Conservation (phyloP, 1,140 invertebrate species). For the Pseudomyrmex flavicornis region DNA sequence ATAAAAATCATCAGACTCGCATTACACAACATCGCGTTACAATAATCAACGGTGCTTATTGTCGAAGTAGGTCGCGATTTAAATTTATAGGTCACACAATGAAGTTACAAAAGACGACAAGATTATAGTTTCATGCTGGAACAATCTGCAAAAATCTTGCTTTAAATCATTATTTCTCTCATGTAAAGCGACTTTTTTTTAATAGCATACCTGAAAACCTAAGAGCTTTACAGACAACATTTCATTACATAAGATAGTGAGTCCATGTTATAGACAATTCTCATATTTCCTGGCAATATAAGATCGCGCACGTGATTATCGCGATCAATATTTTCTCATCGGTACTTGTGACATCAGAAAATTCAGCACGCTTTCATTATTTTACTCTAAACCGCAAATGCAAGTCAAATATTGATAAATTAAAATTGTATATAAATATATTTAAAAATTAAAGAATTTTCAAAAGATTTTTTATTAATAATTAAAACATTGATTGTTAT, state of each 20-base stretch:
- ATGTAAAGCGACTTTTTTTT: not conserved
- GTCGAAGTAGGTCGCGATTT: constrained; percentile 62
- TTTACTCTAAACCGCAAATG: not conserved
- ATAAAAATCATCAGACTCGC: not conserved
- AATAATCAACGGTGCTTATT: constrained; percentile 52
- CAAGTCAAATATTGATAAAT: not conserved
- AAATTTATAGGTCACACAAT: constrained; percentile 68
- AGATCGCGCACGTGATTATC: constrained; percentile 62
- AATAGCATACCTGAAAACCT: not conserved
- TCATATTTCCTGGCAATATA: constrained; percentile 21
- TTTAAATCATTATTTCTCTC: not conserved
- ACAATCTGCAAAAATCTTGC: constrained; percentile 14
- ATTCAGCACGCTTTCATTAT: not conserved
- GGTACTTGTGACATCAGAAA: constrained; percentile 18
- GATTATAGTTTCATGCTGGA: constrained; percentile 25
- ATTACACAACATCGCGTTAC: constrained; percentile 50
- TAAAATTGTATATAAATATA: not conserved
- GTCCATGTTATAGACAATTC: constrained; percentile 2
- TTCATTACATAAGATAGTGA: constrained; percentile 6
- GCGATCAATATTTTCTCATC: constrained; percentile 48
- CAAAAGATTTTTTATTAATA: too few relatives aligned
- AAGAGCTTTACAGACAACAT: not conserved
- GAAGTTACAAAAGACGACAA: constrained; percentile 30
- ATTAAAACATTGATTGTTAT: not conserved
- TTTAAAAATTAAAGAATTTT: not conserved